Evolutionary conservation across 2,888 invertebrate genomes (phyloP).

Genomic region (Camptogramma bilineatum): DNA sequence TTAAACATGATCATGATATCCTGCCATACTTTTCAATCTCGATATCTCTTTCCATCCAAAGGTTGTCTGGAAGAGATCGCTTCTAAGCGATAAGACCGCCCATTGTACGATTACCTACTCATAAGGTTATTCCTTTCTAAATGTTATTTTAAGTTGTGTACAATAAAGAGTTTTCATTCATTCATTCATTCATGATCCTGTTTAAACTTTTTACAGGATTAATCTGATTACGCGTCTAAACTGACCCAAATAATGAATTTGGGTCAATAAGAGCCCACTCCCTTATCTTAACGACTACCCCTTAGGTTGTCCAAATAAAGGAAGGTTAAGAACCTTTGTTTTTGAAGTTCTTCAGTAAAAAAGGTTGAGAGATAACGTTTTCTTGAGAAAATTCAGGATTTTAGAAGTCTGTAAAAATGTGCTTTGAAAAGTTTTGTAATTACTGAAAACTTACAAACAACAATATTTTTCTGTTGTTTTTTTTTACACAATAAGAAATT

Average conservation of each 20-base stretch:
- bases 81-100: too few species aligned
- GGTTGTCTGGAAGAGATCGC: too few species aligned
- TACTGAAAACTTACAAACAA: neutral
- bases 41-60: too few species aligned
- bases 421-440: neutral
- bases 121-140: too few species aligned
- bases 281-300: conserved; percentile 25
- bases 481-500: too few species aligned
- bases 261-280: conserved; percentile 16
- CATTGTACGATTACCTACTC: too few species aligned
- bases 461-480: neutral
- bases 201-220: neutral
- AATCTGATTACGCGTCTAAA: neutral
- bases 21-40: too few species aligned
- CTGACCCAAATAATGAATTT: conserved; percentile 9
- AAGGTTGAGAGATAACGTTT: conserved; percentile 10
- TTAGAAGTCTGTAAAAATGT: neutral
- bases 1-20: too few species aligned
- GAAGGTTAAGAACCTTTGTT: conserved; percentile 13
- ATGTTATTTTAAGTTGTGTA: too few species aligned
- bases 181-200: too few species aligned
- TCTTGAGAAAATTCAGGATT: conserved; percentile 1
- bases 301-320: conserved; percentile 17
- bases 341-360: conserved; percentile 19
- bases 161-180: too few species aligned